Percentiles rank a stretch among this genome's conserved stretches.
Conservation (phyloP, 1,140 invertebrate genomes). For the Ptiloglossa arizonensis region DNA sequence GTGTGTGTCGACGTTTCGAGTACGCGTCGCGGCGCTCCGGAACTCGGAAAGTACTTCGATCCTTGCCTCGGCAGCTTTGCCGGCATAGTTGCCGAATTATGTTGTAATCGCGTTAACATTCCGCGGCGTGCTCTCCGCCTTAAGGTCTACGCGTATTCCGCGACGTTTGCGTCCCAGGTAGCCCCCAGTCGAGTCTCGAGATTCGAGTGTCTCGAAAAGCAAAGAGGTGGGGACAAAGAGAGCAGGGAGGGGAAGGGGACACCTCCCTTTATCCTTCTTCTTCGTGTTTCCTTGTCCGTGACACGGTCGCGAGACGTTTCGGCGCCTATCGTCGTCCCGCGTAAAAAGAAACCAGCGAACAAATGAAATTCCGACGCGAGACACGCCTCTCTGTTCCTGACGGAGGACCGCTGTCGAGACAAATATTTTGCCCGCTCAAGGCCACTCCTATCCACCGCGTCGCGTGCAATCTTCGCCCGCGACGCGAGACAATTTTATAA, state of each 20-base stretch:
- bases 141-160: slow-evolving; percentile 16
- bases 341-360: neutral
- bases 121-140: slow-evolving; percentile 8
- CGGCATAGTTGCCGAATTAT: slow-evolving; percentile 67
- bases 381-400: too few species aligned
- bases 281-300: neutral
- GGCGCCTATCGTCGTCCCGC: neutral
- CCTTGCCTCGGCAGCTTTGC: slow-evolving; percentile 48
- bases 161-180: neutral
- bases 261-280: too few species aligned
- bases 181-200: neutral
- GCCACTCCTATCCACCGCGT: too few species aligned
- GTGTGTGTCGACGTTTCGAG: slow-evolving; percentile 42
- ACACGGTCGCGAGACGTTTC: neutral
- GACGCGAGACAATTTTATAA: too few species aligned
- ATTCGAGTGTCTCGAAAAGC: neutral
- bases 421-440: too few species aligned
- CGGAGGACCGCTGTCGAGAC: too few species aligned
- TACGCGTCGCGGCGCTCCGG: slow-evolving; percentile 50
- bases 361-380: neutral
- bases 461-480: too few species aligned
- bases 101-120: slow-evolving; percentile 69
- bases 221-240: too few species aligned
- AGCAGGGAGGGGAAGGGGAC: too few species aligned
- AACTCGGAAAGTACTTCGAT: slow-evolving; percentile 61